Percentiles rank a stretch among this genome's conserved stretches.
Conservation (phyloP, 2,888 invertebrate species). For the Chrysina gloriosa region DNA sequence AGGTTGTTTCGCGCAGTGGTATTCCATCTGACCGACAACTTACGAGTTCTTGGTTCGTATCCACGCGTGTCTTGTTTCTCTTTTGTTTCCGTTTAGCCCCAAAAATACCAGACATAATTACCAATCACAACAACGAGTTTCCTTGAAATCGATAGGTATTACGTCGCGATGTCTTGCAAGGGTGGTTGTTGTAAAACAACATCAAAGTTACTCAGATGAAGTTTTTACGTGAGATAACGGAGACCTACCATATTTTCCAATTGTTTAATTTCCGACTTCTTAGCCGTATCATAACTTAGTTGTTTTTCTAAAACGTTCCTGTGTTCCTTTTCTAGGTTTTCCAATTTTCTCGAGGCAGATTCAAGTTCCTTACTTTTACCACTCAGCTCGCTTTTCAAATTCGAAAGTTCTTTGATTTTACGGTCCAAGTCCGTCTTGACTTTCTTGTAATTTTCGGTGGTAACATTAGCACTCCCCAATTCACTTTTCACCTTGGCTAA, state of each 20-base stretch:
- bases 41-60: too few species aligned
- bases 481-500: slow-evolving; percentile 55
- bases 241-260: slow-evolving; percentile 72
- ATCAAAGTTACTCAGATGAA: too few species aligned
- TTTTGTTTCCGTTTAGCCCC: too few species aligned
- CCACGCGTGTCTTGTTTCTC: too few species aligned
- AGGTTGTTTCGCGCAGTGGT: too few species aligned
- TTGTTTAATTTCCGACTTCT: slow-evolving; percentile 70
- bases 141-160: too few species aligned
- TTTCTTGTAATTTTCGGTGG: slow-evolving; percentile 71
- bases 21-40: too few species aligned
- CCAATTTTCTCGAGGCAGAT: slow-evolving; percentile 24
- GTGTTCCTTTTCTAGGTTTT: slow-evolving; percentile 32
- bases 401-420: slow-evolving; percentile 73
- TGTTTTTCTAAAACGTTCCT: slow-evolving; percentile 29
- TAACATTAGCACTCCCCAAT: slow-evolving; percentile 51
- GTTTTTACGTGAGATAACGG: too few species aligned
- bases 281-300: slow-evolving; percentile 69
- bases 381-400: slow-evolving; percentile 72
- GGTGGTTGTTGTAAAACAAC: too few species aligned
- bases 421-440: slow-evolving; percentile 73
- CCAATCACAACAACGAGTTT: too few species aligned
- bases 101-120: too few species aligned
- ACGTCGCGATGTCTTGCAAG: too few species aligned
- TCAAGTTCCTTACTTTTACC: slow-evolving; percentile 69